phyloP scores from a whole-genome alignment of 2,113 vertebrate species.

The Gobius niger region DNA sequence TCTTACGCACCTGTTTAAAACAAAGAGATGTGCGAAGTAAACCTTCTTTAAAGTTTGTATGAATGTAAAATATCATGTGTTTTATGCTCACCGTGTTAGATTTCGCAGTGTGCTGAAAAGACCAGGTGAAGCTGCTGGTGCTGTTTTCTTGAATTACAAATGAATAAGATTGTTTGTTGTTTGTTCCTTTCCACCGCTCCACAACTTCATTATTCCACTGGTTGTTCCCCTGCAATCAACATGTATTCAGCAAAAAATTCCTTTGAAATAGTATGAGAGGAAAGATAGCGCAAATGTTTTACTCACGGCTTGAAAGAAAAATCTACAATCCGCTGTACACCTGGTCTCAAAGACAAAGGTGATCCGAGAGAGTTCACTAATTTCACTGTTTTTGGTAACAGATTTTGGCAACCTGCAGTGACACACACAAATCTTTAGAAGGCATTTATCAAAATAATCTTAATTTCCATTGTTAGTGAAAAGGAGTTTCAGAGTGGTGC shows the following conservation, averaged over 20 bases:
- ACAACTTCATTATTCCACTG: slow-evolving; percentile 79
- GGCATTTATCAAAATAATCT: too few species aligned
- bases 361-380: slow-evolving; percentile 83
- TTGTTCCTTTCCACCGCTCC: slow-evolving; percentile 86
- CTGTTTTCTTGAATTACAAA: slow-evolving; percentile 84
- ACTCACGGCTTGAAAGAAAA: slow-evolving; percentile 89
- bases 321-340: slow-evolving; percentile 84
- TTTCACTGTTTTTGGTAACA: slow-evolving; percentile 72
- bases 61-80: background rate
- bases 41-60: too few species aligned
- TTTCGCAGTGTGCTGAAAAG: slow-evolving; percentile 83
- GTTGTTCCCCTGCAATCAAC: slow-evolving; percentile 78
- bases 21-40: too few species aligned
- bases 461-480: too few species aligned
- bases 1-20: too few species aligned
- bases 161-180: slow-evolving; percentile 88
- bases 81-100: slow-evolving; percentile 71
- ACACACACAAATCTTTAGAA: background rate
- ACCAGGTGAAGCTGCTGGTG: slow-evolving; percentile 90
- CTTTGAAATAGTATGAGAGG: background rate
- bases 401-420: slow-evolving; percentile 78
- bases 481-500: too few species aligned
- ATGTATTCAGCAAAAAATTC: background rate
- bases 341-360: slow-evolving; percentile 91
- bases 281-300: background rate